Percentiles rank a stretch among this genome's conserved stretches.
phyloP scores from a whole-genome alignment of 2,113 vertebrate species.

The Excalfactoria chinensis region DNA sequence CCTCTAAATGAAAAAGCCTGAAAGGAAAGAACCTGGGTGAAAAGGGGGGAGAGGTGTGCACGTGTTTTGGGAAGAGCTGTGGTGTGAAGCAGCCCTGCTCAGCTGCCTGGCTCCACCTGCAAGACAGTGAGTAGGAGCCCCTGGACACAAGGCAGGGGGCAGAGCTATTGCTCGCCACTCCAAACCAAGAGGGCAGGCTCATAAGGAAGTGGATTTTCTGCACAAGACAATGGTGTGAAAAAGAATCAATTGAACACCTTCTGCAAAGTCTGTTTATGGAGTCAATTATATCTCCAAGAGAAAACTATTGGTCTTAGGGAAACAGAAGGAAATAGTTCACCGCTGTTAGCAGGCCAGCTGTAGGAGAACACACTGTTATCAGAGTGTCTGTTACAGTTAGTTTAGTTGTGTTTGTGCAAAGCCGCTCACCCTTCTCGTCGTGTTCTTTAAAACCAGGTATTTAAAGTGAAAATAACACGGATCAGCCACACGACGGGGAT shows the following conservation, averaged over 20 bases:
- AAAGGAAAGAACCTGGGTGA: background rate
- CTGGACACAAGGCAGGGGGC: too few relatives aligned
- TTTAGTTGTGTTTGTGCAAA: background rate
- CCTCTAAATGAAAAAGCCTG: background rate
- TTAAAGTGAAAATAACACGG: background rate
- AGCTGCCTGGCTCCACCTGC: too few relatives aligned
- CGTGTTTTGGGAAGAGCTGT: background rate
- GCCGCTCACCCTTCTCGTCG: background rate
- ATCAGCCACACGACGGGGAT: background rate
- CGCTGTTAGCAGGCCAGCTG: background rate
- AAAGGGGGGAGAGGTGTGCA: background rate
- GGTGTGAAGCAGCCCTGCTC: background rate
- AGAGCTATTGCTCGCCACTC: background rate
- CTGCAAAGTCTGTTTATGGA: background rate
- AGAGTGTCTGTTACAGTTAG: background rate
- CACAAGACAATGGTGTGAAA: background rate
- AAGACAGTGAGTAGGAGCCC: background rate
- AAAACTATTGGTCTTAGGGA: background rate
- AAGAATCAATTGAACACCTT: background rate
- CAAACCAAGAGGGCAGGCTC: accelerated
- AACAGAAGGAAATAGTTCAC: background rate
- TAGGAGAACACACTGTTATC: background rate
- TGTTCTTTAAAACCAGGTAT: background rate
- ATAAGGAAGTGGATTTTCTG: background rate
- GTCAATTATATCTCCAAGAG: background rate